Evolutionary conservation across 2,888 invertebrate genomes (phyloP).

Genomic region (Clepsis dumicolana): DNA sequence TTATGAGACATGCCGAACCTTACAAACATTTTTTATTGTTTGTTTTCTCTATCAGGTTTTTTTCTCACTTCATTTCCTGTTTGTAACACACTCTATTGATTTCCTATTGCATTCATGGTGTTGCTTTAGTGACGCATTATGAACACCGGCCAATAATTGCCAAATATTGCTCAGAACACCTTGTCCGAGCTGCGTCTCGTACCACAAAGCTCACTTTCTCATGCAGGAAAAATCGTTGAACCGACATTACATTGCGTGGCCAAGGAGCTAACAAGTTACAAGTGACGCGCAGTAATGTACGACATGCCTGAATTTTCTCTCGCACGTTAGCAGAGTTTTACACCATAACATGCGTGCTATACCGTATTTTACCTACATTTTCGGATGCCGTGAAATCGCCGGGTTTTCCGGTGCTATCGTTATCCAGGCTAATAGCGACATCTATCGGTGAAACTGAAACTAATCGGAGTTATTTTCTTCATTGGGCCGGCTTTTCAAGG

Average conservation of each 20-base stretch:
- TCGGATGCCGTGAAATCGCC: conserved; percentile 8
- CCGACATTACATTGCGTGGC: not conserved
- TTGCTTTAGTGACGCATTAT: not conserved
- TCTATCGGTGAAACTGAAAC: conserved; percentile 26
- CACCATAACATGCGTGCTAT: conserved; percentile 9
- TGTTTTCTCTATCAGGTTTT: not conserved
- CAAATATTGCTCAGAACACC: not conserved
- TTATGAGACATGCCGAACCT: too few species aligned
- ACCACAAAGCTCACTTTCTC: too few species aligned
- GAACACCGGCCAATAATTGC: not conserved
- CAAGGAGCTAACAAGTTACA: not conserved
- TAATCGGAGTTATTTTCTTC: conserved; percentile 26
- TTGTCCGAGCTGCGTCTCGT: not conserved
- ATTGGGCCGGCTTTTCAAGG: conserved; percentile 3
- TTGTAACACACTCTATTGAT: not conserved
- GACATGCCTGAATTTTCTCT: not conserved
- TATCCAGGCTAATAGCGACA: conserved; percentile 20
- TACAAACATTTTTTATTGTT: too few species aligned
- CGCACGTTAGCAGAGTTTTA: not conserved
- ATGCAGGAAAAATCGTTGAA: not conserved
- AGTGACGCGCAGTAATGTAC: not conserved
- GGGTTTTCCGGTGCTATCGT: conserved; percentile 11
- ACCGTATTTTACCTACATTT: conserved; percentile 23
- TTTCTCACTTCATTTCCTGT: not conserved
- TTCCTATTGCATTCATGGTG: not conserved